These are phyloP conservation scores for Vanessa atalanta DNA, from an alignment of 1,140 invertebrate species.

Conservation along the genomic window DNA sequence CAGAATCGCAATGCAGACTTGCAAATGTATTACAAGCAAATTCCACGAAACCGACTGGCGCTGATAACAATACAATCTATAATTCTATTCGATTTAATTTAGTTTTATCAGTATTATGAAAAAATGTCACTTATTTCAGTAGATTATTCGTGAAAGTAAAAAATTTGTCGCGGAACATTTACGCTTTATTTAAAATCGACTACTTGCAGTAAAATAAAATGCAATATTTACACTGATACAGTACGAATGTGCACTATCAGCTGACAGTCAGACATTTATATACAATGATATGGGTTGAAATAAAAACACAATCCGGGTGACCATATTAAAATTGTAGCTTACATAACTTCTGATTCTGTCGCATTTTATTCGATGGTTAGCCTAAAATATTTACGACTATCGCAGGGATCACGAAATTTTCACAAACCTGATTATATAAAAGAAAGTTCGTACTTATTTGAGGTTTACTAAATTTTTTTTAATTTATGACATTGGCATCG, in stretches of 20 bases:
- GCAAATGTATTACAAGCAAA: too few species aligned
- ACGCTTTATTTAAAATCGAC: background rate
- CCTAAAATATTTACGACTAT: conserved; percentile 12
- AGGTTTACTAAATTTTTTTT: too few species aligned
- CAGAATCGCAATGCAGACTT: too few species aligned
- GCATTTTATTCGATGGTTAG: conserved; percentile 7
- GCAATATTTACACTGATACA: conserved; percentile 5
- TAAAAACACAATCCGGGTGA: conserved; percentile 1
- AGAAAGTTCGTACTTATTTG: too few species aligned
- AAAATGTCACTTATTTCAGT: too few species aligned
- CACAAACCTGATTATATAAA: background rate
- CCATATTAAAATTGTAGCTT: conserved; percentile 14
- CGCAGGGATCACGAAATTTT: background rate
- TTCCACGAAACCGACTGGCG: too few species aligned
- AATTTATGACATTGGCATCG: too few species aligned
- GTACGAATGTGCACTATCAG: background rate
- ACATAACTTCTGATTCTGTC: conserved; percentile 18
- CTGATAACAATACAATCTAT: too few species aligned
- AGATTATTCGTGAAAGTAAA: background rate
- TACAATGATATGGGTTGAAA: conserved; percentile 8
- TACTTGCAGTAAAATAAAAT: conserved; percentile 4
- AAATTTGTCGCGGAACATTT: background rate
- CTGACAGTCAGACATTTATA: conserved; percentile 15
- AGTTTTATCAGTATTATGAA: too few species aligned
- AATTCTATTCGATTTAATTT: too few species aligned